These are phyloP conservation scores for Etheostoma spectabile DNA, from an alignment of 2,113 vertebrate species.

Conservation along the genomic window DNA sequence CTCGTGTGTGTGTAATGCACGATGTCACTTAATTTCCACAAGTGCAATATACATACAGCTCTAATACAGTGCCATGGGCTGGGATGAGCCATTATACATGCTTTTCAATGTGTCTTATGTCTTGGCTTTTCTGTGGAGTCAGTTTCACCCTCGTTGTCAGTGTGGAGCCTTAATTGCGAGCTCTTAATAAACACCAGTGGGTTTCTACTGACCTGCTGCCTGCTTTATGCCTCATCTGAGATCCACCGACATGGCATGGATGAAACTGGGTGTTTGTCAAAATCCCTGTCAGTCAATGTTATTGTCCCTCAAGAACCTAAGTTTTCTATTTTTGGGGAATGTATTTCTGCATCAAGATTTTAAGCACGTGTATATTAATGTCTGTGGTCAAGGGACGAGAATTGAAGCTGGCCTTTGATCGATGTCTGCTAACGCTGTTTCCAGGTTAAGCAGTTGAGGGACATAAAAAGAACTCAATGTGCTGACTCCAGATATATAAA, in stretches of 20 bases:
- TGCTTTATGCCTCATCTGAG: not conserved
- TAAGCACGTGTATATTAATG: not conserved
- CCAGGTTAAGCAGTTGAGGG: not conserved
- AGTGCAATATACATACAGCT: constrained; percentile 40
- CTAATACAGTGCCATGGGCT: not conserved
- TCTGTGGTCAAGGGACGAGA: constrained; percentile 19
- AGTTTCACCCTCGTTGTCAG: not conserved
- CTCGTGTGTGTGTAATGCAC: not conserved
- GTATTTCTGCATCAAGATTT: constrained; percentile 8
- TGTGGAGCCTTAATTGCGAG: not conserved
- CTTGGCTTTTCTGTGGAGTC: not conserved
- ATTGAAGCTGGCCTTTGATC: constrained; percentile 53
- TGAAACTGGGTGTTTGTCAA: not conserved
- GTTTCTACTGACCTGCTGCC: not conserved
- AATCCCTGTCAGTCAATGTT: not conserved
- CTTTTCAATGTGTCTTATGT: constrained; percentile 7
- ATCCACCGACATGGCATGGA: not conserved
- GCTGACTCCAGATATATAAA: constrained; percentile 5
- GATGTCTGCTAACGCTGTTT: constrained; percentile 4
- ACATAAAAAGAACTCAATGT: constrained; percentile 3
- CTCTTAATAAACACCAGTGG: not conserved
- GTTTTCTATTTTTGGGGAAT: not conserved
- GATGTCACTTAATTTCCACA: not conserved
- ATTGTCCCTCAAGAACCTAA: not conserved
- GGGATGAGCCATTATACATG: not conserved